Percentiles rank a stretch among this genome's conserved stretches.
phyloP scores from a whole-genome alignment of 53 echinoderm and acorn worm species.

The Stichopus horrens region DNA sequence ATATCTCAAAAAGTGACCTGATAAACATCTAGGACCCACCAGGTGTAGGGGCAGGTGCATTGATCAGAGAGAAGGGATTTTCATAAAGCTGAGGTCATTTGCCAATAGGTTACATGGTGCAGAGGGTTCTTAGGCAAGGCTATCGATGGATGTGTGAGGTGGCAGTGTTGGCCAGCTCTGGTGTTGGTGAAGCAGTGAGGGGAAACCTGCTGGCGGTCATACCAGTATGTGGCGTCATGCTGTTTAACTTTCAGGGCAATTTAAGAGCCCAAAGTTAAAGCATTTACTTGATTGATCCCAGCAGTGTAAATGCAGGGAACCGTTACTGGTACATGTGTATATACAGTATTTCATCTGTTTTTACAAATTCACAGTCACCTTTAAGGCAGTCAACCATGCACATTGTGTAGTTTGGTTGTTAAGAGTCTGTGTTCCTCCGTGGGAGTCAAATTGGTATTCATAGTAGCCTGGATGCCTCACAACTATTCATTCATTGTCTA shows the following conservation, averaged over 20 bases:
- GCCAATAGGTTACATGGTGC: conserved; percentile 1
- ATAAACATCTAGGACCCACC: conserved; percentile 14
- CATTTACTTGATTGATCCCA: too few relatives aligned
- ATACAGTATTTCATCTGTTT: too few relatives aligned
- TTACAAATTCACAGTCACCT: too few relatives aligned
- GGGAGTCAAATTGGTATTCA: too few relatives aligned
- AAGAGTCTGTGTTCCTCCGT: too few relatives aligned
- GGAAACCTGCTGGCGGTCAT: neutral
- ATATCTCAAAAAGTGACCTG: conserved; percentile 2
- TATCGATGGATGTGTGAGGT: neutral
- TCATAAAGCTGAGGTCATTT: conserved; percentile 6
- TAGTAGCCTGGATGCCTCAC: too few relatives aligned
- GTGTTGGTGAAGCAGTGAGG: too few relatives aligned
- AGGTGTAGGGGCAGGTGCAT: conserved; percentile 23
- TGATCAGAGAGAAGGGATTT: neutral
- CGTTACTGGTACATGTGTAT: too few relatives aligned
- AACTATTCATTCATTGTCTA: too few relatives aligned
- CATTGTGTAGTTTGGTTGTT: too few relatives aligned
- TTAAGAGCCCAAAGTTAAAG: neutral
- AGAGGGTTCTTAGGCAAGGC: neutral
- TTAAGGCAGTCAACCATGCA: too few relatives aligned
- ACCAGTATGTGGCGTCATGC: neutral
- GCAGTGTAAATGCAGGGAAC: too few relatives aligned
- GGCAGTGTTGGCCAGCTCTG: neutral
- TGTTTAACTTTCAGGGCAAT: neutral